A percentile compares a stretch with the other conserved stretches of the same genome.
phyloP scores from a whole-genome alignment of 2,888 invertebrate genomes.

The Torymus aiolomorphi region DNA sequence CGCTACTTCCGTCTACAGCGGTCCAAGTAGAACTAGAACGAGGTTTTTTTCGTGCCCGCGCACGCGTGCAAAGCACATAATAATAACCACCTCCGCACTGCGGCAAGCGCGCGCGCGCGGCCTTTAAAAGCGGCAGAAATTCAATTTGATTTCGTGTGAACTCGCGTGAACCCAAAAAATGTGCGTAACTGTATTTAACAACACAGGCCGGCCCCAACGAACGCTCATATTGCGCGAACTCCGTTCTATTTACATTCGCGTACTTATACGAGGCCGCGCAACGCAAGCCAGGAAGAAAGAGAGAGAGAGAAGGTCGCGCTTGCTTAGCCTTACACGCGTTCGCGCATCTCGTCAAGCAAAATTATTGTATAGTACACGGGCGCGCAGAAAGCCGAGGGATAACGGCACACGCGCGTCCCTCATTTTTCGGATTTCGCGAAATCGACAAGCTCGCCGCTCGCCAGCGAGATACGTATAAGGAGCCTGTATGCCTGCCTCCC shows the following conservation, averaged over 20 bases:
- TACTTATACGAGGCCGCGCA: neutral
- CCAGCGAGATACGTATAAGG: no score
- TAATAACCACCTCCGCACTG: constrained; percentile 7
- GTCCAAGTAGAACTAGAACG: neutral
- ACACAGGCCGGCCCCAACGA: neutral
- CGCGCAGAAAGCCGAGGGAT: no score
- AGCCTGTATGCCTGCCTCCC: no score
- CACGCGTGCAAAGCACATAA: constrained; percentile 8
- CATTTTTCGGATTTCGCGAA: no score
- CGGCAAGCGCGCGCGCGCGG: no score
- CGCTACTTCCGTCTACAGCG: neutral
- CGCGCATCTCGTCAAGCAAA: neutral
- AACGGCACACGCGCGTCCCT: no score
- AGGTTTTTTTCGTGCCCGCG: no score
- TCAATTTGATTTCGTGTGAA: constrained; percentile 22
- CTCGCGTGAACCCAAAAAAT: constrained; percentile 11
- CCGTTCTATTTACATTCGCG: constrained; percentile 10
- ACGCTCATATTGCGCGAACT: neutral
- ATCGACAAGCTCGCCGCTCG: no score
- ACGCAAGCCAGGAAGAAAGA: neutral
- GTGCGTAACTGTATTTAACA: constrained; percentile 11
- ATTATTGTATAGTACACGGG: no score
- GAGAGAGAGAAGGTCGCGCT: neutral
- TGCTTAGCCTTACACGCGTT: neutral
- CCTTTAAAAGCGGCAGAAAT: neutral